Conservation (phyloP, 2,113 vertebrate genomes). For the Bubo blakistoni region DNA sequence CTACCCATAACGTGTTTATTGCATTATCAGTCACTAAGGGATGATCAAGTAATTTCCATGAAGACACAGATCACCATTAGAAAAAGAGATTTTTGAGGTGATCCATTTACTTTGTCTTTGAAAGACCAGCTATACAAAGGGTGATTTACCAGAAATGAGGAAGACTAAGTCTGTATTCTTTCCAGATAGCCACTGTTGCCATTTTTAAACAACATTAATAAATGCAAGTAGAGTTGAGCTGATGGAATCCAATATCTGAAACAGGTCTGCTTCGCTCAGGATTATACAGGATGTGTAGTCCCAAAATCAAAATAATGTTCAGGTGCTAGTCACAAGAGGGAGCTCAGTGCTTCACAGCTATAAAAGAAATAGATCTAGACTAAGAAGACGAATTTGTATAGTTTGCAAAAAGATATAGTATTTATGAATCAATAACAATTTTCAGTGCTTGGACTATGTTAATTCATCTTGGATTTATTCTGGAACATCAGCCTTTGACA, state of each 20-base stretch:
- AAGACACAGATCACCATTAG: not conserved
- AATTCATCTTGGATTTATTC: not conserved
- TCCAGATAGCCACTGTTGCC: not conserved
- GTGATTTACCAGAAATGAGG: not conserved
- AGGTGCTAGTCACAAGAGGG: conserved; percentile 63
- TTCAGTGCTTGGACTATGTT: not conserved
- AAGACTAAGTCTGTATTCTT: not conserved
- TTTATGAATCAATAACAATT: not conserved
- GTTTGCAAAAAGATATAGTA: not conserved
- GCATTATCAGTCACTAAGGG: not conserved
- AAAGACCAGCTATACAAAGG: not conserved
- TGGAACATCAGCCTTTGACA: not conserved
- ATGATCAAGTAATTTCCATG: not conserved
- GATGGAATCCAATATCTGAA: not conserved
- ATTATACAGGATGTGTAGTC: not conserved
- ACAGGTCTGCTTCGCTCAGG: not conserved
- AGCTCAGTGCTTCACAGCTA: conserved; percentile 48
- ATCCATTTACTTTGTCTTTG: not conserved
- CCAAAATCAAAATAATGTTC: conserved; percentile 22
- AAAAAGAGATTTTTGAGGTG: not conserved
- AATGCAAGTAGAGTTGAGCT: not conserved
- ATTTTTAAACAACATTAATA: not conserved
- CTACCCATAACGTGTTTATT: not conserved
- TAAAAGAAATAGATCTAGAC: not conserved
- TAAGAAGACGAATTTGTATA: not conserved